Conservation (phyloP, 2,113 vertebrate species). For the Bombycilla garrulus region DNA sequence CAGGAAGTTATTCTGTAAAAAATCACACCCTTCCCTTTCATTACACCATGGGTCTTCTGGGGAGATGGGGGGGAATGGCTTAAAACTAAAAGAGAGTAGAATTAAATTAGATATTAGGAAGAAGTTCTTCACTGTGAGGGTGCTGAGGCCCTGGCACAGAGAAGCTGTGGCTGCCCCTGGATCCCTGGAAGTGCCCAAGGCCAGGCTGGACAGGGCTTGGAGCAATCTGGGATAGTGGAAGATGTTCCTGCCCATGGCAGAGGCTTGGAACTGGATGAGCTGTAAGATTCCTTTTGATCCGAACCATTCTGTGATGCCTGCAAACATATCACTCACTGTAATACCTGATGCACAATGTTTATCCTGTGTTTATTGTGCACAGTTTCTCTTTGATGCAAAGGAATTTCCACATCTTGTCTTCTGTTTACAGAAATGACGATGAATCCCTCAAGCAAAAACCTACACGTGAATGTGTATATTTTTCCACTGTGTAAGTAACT, state of each 20-base stretch:
- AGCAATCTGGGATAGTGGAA: neutral
- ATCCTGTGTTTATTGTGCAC: neutral
- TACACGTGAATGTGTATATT: neutral
- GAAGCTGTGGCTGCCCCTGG: neutral
- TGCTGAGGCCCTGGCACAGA: neutral
- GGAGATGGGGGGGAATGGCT: neutral
- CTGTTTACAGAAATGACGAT: conserved; percentile 24
- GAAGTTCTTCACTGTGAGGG: neutral
- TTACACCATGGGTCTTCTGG: fast-evolving
- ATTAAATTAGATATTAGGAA: neutral
- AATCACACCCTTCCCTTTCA: neutral
- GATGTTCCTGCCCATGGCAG: neutral
- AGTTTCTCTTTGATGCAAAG: conserved; percentile 14
- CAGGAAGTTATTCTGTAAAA: neutral
- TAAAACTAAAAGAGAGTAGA: neutral
- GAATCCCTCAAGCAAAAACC: neutral
- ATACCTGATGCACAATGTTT: neutral
- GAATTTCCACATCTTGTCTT: conserved; percentile 44
- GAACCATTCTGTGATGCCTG: neutral
- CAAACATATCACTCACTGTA: neutral
- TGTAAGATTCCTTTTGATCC: neutral
- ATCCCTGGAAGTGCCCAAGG: neutral
- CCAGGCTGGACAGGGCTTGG: neutral
- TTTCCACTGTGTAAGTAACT: neutral
- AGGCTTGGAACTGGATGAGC: neutral